Conservation (phyloP, 2,113 vertebrate species). For the Progne subis region DNA sequence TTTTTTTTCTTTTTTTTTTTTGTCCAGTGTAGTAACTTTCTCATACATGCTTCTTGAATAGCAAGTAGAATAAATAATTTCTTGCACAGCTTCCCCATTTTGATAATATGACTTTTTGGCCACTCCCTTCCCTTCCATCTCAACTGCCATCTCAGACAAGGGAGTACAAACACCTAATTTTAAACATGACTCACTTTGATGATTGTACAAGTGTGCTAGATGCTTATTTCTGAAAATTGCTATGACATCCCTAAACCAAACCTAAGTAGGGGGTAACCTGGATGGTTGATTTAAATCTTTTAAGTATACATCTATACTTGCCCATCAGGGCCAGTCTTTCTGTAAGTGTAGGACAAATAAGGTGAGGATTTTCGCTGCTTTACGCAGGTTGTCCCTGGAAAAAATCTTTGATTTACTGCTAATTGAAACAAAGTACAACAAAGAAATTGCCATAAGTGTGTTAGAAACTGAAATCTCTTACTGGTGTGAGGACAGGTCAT, state of each 20-base stretch:
- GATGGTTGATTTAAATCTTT: background rate
- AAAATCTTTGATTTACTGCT: background rate
- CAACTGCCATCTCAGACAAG: background rate
- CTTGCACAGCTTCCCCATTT: background rate
- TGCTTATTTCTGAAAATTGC: slow-evolving; percentile 28
- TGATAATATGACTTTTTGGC: background rate
- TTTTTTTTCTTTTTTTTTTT: background rate
- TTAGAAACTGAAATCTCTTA: background rate
- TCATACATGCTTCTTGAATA: background rate
- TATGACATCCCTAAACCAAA: background rate
- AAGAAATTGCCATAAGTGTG: background rate
- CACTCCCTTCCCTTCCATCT: background rate
- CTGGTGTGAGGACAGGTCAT: background rate
- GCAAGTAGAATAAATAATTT: background rate
- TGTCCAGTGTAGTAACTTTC: background rate
- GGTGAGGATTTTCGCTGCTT: background rate
- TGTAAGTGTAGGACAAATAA: background rate
- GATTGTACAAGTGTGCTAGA: background rate
- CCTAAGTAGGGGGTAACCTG: background rate
- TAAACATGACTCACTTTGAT: slow-evolving; percentile 28
- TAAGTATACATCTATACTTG: background rate
- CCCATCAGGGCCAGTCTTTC: background rate
- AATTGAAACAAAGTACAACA: background rate
- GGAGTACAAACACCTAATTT: slow-evolving; percentile 13
- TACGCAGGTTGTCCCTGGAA: background rate